A percentile compares a stretch with the other conserved stretches of the same genome.
These are phyloP conservation scores for Taenioides sp. DNA, from an alignment of 2,797 vertebrate species.

Conservation along the genomic window DNA sequence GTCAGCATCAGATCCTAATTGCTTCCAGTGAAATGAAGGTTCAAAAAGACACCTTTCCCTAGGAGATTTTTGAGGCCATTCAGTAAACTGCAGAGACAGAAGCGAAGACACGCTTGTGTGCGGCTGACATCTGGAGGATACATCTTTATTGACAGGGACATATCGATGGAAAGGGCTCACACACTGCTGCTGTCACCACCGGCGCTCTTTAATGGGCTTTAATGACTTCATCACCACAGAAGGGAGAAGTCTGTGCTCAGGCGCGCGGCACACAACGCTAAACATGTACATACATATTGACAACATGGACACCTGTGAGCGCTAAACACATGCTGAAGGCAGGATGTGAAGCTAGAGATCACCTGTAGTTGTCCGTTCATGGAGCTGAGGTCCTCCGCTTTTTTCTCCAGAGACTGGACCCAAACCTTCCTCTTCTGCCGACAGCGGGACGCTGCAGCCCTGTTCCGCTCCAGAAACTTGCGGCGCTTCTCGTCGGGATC, in stretches of 20 bases:
- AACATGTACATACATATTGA: conserved; percentile 30
- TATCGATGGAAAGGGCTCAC: conserved; percentile 77
- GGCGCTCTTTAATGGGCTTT: conserved; percentile 81
- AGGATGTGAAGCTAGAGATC: conserved; percentile 32
- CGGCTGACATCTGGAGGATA: conserved; percentile 86
- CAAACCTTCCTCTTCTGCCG: conserved; percentile 98
- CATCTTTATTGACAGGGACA: conserved; percentile 86
- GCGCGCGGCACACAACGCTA: conserved; percentile 43
- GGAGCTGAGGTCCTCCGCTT: conserved; percentile 90
- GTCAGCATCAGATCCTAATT: conserved; percentile 86
- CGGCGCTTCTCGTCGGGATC: conserved; percentile 97
- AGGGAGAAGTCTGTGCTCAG: conserved; percentile 51
- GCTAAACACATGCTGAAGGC: conserved; percentile 1
- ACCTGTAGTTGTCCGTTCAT: conserved; percentile 95
- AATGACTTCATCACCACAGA: conserved; percentile 81
- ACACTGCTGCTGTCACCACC: conserved; percentile 70
- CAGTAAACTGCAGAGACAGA: conserved; percentile 79
- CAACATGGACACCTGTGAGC: conserved; percentile 10
- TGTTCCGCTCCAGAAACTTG: conserved; percentile 95
- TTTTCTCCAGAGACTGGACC: conserved; percentile 96
- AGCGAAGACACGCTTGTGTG: conserved; percentile 81
- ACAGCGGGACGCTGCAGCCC: conserved; percentile 94
- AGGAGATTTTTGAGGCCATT: conserved; percentile 82
- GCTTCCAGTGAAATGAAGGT: conserved; percentile 81
- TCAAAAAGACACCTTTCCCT: conserved; percentile 86